Evolutionary conservation across 1,140 invertebrate species (phyloP).

Genomic region (Agrypnia vestita): DNA sequence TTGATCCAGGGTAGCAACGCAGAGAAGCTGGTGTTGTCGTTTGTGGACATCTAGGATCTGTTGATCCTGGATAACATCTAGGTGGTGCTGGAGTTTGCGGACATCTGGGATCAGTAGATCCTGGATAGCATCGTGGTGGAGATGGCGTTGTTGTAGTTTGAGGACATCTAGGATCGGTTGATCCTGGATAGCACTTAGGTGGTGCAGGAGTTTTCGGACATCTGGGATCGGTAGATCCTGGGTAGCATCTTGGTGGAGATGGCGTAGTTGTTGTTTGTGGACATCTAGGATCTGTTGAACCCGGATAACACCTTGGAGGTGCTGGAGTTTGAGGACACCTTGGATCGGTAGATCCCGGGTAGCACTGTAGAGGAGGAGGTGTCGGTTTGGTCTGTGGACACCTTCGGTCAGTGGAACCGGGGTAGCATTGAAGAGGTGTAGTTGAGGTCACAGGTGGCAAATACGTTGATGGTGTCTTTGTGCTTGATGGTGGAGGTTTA

Average conservation of each 20-base stretch:
- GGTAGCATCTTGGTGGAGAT: conserved; percentile 58
- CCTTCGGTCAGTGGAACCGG: conserved; percentile 63
- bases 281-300: conserved; percentile 64
- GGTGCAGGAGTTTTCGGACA: conserved; percentile 52
- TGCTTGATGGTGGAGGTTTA: conserved; percentile 51
- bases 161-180: conserved; percentile 65
- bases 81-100: conserved; percentile 60
- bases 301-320: conserved; percentile 61
- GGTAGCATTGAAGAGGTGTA: conserved; percentile 60
- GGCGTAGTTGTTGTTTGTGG: conserved; percentile 57
- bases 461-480: conserved; percentile 63
- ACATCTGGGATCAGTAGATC: conserved; percentile 67
- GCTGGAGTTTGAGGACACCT: conserved; percentile 57
- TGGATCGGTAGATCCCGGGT: conserved; percentile 23
- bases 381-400: conserved; percentile 34
- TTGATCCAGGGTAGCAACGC: conserved; percentile 65
- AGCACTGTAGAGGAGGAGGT: neutral
- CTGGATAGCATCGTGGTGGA: conserved; percentile 65
- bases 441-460: conserved; percentile 57
- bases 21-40: conserved; percentile 53
- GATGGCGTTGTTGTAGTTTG: conserved; percentile 39
- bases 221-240: conserved; percentile 63
- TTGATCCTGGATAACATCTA: conserved; percentile 66
- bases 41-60: conserved; percentile 63
- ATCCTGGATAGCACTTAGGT: conserved; percentile 67